Evolutionary conservation across 1,140 invertebrate genomes (phyloP), one percentile per base, ranked within the genome.

Genomic region (Plutomurus gul): DNA sequence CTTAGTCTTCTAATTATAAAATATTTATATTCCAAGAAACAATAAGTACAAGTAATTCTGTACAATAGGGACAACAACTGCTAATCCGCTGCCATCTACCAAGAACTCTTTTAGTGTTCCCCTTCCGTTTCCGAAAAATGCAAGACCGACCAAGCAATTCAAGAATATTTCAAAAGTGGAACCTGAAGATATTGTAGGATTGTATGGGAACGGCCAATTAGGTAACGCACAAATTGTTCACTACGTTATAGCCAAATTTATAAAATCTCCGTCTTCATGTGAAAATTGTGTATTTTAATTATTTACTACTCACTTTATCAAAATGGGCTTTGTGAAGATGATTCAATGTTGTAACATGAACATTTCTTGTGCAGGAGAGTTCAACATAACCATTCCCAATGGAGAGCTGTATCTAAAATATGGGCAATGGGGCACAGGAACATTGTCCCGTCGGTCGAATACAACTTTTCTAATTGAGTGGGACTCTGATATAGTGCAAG

Each of bases 401-500:
- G 43, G 60, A n/a, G 43, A 46, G 11, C 13, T 77, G 6, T 77
- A 77, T n/a, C 7, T 77, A n/a, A 39, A 70, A 22, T 78, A 78
- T 22, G 77, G 77, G 16, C 18, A 30, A 30, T 78, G 77, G 77
- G 47, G 70, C 10, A 56, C 43, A 30, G 77, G 43, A 25, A 47
- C 22, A 37, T 16, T 78, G 16, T 13, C 37, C 0, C 30, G 30
- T 6, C 0, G 72, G 3, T 33, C 33, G 8, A 72, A 36, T 18
- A 56, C 70, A 20, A 51, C 20, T 7, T 78, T 72, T n/a, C 10
- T 39, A 16, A 18, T 78, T 40, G 20, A 30, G 7, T 65, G 18
- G 18, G 77, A 78, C 11, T 47, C 77, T 16, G 77, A 78, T 60
- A 39, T 78, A 13, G 46, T 56, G 10, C 77, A 78, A 30, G 77